Evolutionary conservation across 2,797 vertebrate species (phyloP).

Genomic region (Poeciliopsis infans): DNA sequence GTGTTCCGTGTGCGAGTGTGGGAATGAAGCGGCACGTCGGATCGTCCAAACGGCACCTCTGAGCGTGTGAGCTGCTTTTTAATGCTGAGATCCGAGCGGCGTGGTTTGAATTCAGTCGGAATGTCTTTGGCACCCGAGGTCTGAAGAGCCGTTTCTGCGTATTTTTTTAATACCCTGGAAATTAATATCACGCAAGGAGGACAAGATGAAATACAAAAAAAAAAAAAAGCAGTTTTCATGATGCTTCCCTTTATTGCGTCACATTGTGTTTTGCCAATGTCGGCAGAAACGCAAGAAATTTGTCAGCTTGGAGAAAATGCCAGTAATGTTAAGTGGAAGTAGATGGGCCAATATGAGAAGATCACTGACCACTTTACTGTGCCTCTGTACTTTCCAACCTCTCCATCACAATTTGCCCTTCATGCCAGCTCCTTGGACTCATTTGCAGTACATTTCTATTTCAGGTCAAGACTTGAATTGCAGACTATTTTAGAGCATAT

Average conservation of each 20-base stretch:
- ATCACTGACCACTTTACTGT: neutral
- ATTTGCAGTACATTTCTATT: conserved; percentile 9
- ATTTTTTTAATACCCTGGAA: neutral
- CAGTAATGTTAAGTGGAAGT: neutral
- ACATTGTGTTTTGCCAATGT: too few species aligned
- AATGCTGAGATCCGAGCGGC: neutral
- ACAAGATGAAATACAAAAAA: neutral
- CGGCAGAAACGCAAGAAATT: neutral
- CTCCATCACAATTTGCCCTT: neutral
- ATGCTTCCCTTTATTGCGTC: neutral
- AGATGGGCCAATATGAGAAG: neutral
- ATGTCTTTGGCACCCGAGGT: neutral
- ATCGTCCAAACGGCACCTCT: neutral
- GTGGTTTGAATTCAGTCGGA: neutral
- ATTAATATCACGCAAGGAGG: neutral
- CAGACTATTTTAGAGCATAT: conserved; percentile 19
- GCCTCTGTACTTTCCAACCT: neutral
- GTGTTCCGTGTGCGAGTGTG: neutral
- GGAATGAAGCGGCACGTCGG: neutral
- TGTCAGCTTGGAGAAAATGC: neutral
- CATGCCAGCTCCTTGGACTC: neutral
- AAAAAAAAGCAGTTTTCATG: neutral
- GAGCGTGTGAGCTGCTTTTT: neutral
- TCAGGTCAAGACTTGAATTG: neutral
- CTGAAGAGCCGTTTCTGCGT: neutral